phyloP scores from a whole-genome alignment of 2,888 invertebrate species.

The Ichneumoninae sp. region DNA sequence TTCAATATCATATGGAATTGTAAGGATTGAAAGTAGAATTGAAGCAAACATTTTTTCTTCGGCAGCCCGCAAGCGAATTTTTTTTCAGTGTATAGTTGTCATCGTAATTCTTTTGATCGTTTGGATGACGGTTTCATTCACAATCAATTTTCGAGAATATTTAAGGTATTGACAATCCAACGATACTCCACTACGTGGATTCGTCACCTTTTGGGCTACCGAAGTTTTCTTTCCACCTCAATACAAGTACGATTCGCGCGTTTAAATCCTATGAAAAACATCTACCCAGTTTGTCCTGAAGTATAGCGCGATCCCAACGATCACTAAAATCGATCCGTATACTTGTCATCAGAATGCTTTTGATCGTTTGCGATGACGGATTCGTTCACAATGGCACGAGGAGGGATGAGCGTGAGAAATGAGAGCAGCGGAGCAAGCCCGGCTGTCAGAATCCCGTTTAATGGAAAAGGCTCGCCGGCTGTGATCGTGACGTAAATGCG shows the following conservation, averaged over 20 bases:
- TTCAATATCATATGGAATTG: too few species aligned
- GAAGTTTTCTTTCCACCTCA: not conserved
- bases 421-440: slow-evolving; percentile 43
- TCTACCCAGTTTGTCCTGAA: not conserved
- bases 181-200: not conserved
- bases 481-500: slow-evolving; percentile 62
- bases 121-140: slow-evolving; percentile 5
- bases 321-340: not conserved
- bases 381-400: not conserved
- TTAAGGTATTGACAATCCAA: not conserved
- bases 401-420: slow-evolving; percentile 8
- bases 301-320: not conserved
- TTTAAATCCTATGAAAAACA: not conserved
- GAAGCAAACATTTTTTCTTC: too few species aligned
- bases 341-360: slow-evolving; percentile 14
- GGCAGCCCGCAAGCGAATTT: too few species aligned
- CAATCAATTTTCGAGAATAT: not conserved
- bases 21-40: too few species aligned
- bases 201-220: not conserved
- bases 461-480: slow-evolving; percentile 48
- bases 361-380: slow-evolving; percentile 6
- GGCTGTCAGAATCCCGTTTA: slow-evolving; percentile 56
- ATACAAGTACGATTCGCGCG: not conserved
- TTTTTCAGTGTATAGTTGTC: not conserved
- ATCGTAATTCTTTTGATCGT: not conserved